Percentiles rank a stretch among this genome's conserved stretches.
Conservation (phyloP, 2,888 invertebrate species). For the Lydus trimaculatus region DNA sequence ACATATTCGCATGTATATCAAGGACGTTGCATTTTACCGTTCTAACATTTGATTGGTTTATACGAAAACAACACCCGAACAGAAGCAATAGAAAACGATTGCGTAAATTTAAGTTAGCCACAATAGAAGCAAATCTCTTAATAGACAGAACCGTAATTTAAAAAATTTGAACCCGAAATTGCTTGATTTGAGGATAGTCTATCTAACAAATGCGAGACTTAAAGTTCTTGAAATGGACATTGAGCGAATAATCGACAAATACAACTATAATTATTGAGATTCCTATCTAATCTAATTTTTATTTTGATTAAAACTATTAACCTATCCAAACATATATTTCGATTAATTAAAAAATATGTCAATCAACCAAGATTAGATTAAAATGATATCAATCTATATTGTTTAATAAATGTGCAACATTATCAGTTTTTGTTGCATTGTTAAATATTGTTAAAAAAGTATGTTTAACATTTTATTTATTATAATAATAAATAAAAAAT, state of each 20-base stretch:
- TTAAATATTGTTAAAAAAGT: not conserved
- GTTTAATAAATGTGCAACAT: not conserved
- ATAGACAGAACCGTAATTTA: not conserved
- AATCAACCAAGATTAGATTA: not conserved
- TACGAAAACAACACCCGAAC: not conserved
- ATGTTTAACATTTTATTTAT: not conserved
- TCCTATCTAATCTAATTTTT: not conserved
- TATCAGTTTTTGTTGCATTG: not conserved
- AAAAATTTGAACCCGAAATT: not conserved
- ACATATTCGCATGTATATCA: not conserved
- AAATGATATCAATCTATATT: not conserved
- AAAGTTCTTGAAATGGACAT: too few relatives aligned
- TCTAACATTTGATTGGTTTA: not conserved
- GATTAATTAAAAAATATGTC: not conserved
- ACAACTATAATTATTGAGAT: not conserved
- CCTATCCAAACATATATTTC: not conserved
- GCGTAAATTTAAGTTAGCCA: not conserved
- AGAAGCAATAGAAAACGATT: not conserved
- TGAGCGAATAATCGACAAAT: too few relatives aligned
- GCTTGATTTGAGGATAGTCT: too few relatives aligned
- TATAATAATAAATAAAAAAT: conserved; percentile 16
- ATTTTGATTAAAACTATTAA: not conserved
- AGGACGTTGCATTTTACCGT: not conserved
- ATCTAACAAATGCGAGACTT: too few relatives aligned
- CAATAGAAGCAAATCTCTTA: too few relatives aligned